These are phyloP conservation scores for Numida meleagris DNA, from an alignment of 2,113 vertebrate genomes.

Conservation along the genomic window DNA sequence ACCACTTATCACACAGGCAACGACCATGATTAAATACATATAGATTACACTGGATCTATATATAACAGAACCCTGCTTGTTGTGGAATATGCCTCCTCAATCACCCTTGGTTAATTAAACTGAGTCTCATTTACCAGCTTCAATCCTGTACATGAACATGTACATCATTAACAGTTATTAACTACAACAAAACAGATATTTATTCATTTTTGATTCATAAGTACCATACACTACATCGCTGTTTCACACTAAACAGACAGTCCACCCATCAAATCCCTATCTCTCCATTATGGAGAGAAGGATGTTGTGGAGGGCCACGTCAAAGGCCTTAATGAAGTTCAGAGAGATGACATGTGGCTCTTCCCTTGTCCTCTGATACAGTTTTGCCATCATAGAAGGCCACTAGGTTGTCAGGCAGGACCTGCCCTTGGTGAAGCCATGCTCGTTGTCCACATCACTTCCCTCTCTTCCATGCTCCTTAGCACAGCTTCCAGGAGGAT, in stretches of 20 bases:
- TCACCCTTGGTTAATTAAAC: background rate
- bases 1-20: background rate
- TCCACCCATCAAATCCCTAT: no score
- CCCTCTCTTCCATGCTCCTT: no score
- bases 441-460: no score
- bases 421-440: no score
- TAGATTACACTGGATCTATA: background rate
- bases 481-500: no score
- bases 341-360: no score
- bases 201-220: background rate
- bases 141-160: rapidly evolving
- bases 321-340: no score
- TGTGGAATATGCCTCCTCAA: background rate
- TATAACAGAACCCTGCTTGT: background rate
- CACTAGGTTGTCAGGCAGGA: no score
- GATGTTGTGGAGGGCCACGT: no score
- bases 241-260: background rate
- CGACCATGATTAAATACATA: background rate
- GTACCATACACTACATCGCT: background rate
- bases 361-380: no score
- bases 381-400: no score
- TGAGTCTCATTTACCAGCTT: background rate
- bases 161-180: background rate
- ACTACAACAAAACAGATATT: background rate
- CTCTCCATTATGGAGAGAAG: no score